These are phyloP conservation scores for Parasteatoda lunata DNA, from an alignment of 2,888 invertebrate genomes.

Conservation along the genomic window DNA sequence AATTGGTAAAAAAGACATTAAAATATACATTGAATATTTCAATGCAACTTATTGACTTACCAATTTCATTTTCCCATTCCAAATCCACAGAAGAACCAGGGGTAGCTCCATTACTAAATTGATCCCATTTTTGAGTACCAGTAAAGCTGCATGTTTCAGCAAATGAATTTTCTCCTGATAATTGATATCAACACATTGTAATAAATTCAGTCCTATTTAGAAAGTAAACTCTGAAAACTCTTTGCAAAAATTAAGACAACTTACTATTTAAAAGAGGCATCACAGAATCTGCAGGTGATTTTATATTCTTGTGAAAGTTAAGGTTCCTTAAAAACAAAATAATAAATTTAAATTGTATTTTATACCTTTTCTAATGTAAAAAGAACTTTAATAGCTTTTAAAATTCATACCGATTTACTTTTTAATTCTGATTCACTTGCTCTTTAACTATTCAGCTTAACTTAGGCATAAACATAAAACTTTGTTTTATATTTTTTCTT, in stretches of 20 bases:
- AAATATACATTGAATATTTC: too few species aligned
- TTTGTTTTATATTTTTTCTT: too few species aligned
- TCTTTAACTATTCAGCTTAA: too few species aligned
- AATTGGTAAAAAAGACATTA: too few species aligned
- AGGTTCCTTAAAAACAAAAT: constrained; percentile 36
- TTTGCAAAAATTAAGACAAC: background rate
- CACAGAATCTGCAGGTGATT: constrained; percentile 54
- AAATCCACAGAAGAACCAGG: constrained; percentile 68
- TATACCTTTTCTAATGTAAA: too few species aligned
- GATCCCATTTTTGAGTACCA: constrained; percentile 66
- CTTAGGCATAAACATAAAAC: too few species aligned
- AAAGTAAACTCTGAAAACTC: background rate
- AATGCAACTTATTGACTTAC: constrained; percentile 18
- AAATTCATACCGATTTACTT: too few species aligned
- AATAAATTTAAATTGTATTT: background rate
- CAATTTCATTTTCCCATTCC: constrained; percentile 69
- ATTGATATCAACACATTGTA: background rate
- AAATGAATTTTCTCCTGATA: constrained; percentile 60
- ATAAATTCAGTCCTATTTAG: background rate
- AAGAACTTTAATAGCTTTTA: too few species aligned
- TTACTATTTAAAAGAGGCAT: constrained; percentile 64
- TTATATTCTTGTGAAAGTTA: constrained; percentile 42
- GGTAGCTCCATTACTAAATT: constrained; percentile 59
- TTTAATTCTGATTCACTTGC: too few species aligned
- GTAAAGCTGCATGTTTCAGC: constrained; percentile 56